phyloP scores from a whole-genome alignment of 2,888 invertebrate genomes.

The Chydorus sphaericus region DNA sequence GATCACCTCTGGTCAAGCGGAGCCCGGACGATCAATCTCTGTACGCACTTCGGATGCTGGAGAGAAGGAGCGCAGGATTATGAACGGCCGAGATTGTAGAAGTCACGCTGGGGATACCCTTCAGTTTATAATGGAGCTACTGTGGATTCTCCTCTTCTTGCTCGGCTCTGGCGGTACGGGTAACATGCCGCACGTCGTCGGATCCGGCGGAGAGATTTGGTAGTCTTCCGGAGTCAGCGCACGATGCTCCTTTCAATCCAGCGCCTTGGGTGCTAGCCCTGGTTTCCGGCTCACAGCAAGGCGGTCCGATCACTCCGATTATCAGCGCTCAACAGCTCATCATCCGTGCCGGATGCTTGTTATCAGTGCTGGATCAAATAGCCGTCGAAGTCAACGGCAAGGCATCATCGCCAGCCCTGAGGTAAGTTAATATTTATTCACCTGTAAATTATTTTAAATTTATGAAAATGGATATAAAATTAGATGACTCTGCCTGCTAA shows the following conservation, averaged over 20 bases:
- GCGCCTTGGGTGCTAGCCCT: conserved; percentile 12
- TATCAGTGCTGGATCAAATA: background rate
- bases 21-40: conserved; percentile 2
- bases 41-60: conserved; percentile 4
- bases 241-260: conserved; percentile 18
- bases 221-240: conserved; percentile 21
- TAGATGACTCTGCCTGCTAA: background rate
- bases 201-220: conserved; percentile 21
- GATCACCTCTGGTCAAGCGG: background rate
- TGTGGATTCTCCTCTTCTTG: conserved; percentile 19
- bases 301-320: conserved; percentile 11
- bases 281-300: conserved; percentile 22
- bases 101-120: background rate
- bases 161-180: conserved; percentile 24
- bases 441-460: too few relatives aligned
- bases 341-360: background rate
- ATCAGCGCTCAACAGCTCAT: background rate
- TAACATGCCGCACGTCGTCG: conserved; percentile 21
- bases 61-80: background rate
- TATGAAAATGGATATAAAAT: too few relatives aligned
- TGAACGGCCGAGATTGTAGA: conserved; percentile 1
- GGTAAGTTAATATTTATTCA: too few relatives aligned
- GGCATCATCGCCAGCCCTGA: conserved; percentile 3
- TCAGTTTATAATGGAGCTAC: conserved; percentile 13
- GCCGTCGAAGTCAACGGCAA: background rate